Base-by-base conservation (phyloP, 2,888 invertebrate species). In the Lepidonotus clava region DNA sequence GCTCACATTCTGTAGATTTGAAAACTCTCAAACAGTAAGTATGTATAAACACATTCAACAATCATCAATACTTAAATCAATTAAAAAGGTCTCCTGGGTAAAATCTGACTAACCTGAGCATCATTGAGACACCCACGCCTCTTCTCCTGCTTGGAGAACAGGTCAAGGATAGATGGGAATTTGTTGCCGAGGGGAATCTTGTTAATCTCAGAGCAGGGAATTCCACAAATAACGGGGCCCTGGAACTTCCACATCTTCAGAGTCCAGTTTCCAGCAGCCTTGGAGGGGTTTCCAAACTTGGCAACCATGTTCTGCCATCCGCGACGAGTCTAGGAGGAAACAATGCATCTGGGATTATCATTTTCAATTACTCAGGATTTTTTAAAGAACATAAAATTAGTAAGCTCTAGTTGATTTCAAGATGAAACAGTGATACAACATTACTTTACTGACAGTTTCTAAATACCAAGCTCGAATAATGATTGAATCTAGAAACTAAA, bases 201-300 rank as follows among this genome's bases (percentile, higher is more conserved):
- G 21, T 8, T 18, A 6, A 51, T 51, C 46, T 80, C 80, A 46
- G 32, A 32, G 80, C 80, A 80, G 80, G 80, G 80, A 32, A 46
- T n/a, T 28, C 80, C 80, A 80, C 80, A 80, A 18, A 46, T 46
- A 1, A 80, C 28, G 24, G 41, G 28, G 24, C 46, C 80, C 24
- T 46, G 21, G 51, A 28, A 41, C 32, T 80, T 41, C 80, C 80
- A 80, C 41, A 80, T 46, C 80, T 80, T 80, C 0, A 46, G 14
- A n/a, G 80, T 28, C 80, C 80, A 80, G 80, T 80, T 80, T 41
- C 80, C 80, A 6, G 80, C 80, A 0, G 80, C 80, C 80, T n/a
- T 46, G 32, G 80, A 80, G 11, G 80, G 80, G 14, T 46, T 5
- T 18, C 80, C 80, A 24, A 80, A 24, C n/a, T 24, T 18, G 24